Evolutionary conservation across 2,888 invertebrate species (phyloP), one percentile per base, ranked within the genome.

Genomic region (Volucella bombylans): DNA sequence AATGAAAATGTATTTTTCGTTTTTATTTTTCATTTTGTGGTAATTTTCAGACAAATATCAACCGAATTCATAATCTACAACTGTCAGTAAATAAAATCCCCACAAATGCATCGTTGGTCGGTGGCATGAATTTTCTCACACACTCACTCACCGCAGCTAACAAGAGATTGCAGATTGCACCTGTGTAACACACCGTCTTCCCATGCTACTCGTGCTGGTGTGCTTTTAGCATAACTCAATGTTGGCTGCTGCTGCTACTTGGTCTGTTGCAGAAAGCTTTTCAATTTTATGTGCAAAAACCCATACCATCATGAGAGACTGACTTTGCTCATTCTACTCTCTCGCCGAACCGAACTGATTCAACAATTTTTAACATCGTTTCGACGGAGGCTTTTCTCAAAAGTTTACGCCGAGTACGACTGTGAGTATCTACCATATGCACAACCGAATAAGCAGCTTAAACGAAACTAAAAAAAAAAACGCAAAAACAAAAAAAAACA

Each of bases 381-480:
- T 72, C 64, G 76, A 62, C 67, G 68, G 76, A 85, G 85, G 85
- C 85, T 85, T 85, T 81, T 72, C 85, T 85, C 85, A 81, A 81
- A 85, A 81, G 74, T 85, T 85, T 81, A 59, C 52, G 59, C 15
- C 43, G 45, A 68, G 6, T 31, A 31, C 31, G 31, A 31, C 31
- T 31, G 31, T 31, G 31, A 31, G 62, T 77, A 69, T 69, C 73
- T 54, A 50, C 72, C 77, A 69, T 47, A 31, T 31, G 4, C 31
- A 47, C 64, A 61, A 55, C 39, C 69, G 55, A 49, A 62, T 41
- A 39, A 43, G 41, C 38, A 41, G 41, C 41, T 39, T 12, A 45
- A 14, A 50, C 43, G 45, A 62, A 45, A 12, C 47, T 50, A 62
- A 18, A 47, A 62, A 47, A 43, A 54, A 47, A 62, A 52, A 45